phyloP scores from a whole-genome alignment of 1,140 invertebrate species.

The Atta cephalotes region DNA sequence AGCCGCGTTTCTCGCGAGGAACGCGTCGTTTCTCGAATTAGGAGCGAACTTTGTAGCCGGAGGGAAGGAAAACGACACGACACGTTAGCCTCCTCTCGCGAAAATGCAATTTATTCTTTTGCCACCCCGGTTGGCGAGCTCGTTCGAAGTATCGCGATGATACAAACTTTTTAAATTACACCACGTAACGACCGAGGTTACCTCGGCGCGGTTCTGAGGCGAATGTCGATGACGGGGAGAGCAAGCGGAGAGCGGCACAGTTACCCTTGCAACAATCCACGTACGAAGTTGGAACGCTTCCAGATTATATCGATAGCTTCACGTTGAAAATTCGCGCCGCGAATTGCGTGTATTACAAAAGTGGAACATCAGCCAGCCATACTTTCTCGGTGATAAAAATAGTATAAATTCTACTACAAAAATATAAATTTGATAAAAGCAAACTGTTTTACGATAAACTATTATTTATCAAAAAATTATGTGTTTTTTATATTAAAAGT shows the following conservation, averaged over 20 bases:
- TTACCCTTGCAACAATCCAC: slow-evolving; percentile 62
- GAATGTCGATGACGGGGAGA: slow-evolving; percentile 62
- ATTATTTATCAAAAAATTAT: neutral
- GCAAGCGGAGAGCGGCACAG: slow-evolving; percentile 49
- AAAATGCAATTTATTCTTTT: slow-evolving; percentile 72
- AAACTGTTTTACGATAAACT: neutral
- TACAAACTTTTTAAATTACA: slow-evolving; percentile 68
- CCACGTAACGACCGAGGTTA: slow-evolving; percentile 61
- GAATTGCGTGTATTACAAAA: slow-evolving; percentile 48
- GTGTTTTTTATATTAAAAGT: neutral
- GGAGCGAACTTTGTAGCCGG: slow-evolving; percentile 64
- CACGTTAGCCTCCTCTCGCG: slow-evolving; percentile 60
- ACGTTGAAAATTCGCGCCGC: slow-evolving; percentile 47
- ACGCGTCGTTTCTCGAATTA: slow-evolving; percentile 54
- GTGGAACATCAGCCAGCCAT: slow-evolving; percentile 1
- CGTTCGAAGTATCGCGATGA: slow-evolving; percentile 53
- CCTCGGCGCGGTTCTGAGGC: slow-evolving; percentile 52
- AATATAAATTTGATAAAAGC: neutral
- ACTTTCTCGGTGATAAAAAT: neutral
- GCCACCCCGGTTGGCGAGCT: slow-evolving; percentile 50
- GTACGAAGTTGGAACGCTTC: slow-evolving; percentile 61
- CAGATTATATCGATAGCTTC: slow-evolving; percentile 63
- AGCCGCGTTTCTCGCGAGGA: slow-evolving; percentile 30
- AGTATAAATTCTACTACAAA: neutral
- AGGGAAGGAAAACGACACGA: slow-evolving; percentile 65